A percentile compares a stretch with the other conserved stretches of the same genome.
Evolutionary conservation across 1,140 invertebrate genomes (phyloP).

Genomic region (Globodera rostochiensis): DNA sequence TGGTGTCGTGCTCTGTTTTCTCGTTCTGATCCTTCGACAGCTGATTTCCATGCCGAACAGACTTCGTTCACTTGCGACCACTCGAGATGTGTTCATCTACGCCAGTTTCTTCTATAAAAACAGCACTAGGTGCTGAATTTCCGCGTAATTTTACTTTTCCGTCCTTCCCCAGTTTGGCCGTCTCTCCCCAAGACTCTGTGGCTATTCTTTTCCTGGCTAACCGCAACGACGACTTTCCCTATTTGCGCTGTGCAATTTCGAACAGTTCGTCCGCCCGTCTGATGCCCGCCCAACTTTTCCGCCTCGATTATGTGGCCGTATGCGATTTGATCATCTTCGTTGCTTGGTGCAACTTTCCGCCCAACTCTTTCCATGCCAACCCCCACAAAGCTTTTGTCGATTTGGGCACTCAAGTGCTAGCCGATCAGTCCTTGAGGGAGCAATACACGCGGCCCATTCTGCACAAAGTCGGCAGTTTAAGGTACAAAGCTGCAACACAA

Average conservation of each 20-base stretch:
- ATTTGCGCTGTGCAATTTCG: background rate
- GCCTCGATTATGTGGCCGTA: background rate
- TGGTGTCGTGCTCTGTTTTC: background rate
- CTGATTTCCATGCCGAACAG: background rate
- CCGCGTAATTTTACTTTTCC: background rate
- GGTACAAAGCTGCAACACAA: background rate
- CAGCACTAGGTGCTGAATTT: background rate
- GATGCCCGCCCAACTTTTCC: constrained; percentile 2
- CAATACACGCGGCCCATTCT: background rate
- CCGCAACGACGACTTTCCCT: constrained; percentile 13
- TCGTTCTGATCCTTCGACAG: background rate
- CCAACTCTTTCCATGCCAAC: background rate
- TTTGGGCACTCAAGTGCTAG: constrained; percentile 12
- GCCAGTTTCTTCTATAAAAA: constrained; percentile 13
- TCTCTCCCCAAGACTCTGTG: background rate
- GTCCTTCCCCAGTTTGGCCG: background rate
- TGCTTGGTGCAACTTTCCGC: constrained; percentile 12
- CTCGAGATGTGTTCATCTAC: constrained; percentile 8
- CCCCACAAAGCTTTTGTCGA: background rate
- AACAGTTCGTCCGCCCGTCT: background rate
- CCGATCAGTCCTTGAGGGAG: background rate
- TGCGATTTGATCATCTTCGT: background rate
- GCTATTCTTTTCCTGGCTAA: background rate
- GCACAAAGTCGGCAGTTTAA: background rate
- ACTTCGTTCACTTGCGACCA: background rate